Evolutionary conservation across 1,140 invertebrate species (phyloP), one percentile per base, ranked within the genome.

Genomic region (Carcinoscorpius rotundicauda): DNA sequence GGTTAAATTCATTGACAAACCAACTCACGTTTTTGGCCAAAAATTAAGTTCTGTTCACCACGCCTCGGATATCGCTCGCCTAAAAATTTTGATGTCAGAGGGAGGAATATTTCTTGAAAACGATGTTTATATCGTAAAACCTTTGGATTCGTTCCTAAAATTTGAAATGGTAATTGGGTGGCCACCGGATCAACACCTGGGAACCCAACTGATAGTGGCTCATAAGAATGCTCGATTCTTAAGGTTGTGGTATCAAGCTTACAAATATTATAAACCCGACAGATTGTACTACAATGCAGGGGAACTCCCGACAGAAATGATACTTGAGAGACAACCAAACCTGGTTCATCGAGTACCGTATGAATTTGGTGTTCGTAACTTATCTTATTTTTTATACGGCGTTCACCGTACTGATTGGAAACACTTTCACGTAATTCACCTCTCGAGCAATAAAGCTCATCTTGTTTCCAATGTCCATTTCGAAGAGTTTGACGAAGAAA

Each of bases 91-190:
- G 6, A 72, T 71, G 69, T 58, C 71, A 64, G 72, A 71, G 62
- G 78, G 78, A 29, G 78, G 78, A 9, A 78, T 79, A 52, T 78
- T 73, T 66, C 65, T 79, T 3, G 78, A 79, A 66, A 75, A 73
- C 56, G 78, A 79, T 71, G 70, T 73, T 10, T 70, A 76, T 57
- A 67, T 79, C 49, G 68, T 79, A 5, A 73, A 76, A 60, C 68
- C 71, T 3, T 71, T 80, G 51, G 68, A 79, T 66, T 58, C 71
- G 51, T 78, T 75, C 64, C 67, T 74, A 49, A 69, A 69, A 59
- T 78, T 72, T 68, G 77, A 78, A 71, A 75, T 77, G 71, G 68
- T 72, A 4, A 51, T 79, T 50, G 78, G 76, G 5, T 78, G 77
- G 78, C 71, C 71, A 3, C 65, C 64, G 3, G 62, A 64, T 52